phyloP scores from a whole-genome alignment of 2,113 vertebrate genomes.

The Gasterosteus aculeatus region DNA sequence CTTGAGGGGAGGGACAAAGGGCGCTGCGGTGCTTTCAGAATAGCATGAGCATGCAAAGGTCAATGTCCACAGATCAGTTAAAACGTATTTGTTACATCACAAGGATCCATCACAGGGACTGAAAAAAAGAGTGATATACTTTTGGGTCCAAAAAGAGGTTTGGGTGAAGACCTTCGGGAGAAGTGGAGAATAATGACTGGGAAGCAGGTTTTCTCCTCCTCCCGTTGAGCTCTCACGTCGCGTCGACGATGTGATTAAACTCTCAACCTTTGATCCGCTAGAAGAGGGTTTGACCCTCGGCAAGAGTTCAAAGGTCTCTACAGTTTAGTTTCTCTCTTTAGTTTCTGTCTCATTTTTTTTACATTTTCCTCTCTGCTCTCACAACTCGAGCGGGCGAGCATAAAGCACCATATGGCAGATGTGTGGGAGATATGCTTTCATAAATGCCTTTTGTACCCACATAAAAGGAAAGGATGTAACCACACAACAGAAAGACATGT shows the following conservation, averaged over 20 bases:
- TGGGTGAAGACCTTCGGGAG: constrained; percentile 13
- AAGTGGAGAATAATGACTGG: constrained; percentile 46
- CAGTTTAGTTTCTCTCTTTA: constrained; percentile 1
- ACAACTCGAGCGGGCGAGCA: background rate
- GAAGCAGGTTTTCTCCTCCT: constrained; percentile 42
- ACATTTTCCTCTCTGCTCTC: background rate
- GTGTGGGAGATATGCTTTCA: constrained; percentile 24
- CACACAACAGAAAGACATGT: constrained; percentile 20
- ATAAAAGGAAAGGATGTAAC: constrained; percentile 27
- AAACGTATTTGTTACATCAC: background rate
- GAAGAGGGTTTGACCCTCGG: constrained; percentile 41
- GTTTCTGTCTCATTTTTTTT: background rate
- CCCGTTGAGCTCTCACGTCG: constrained; percentile 38
- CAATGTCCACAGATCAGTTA: background rate
- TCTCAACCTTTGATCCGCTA: constrained; percentile 49
- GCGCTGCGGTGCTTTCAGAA: constrained; percentile 6
- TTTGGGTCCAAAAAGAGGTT: constrained; percentile 26
- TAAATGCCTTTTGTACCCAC: constrained; percentile 4
- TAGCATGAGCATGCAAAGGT: constrained; percentile 7
- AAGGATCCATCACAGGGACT: background rate
- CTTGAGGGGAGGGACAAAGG: constrained; percentile 33
- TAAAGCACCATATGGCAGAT: constrained; percentile 5
- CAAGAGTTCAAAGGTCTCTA: constrained; percentile 27
- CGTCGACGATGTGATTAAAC: constrained; percentile 47
- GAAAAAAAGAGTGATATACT: constrained; percentile 42